Conservation (phyloP, 2,888 invertebrate species). For the Diloba caeruleocephala region DNA sequence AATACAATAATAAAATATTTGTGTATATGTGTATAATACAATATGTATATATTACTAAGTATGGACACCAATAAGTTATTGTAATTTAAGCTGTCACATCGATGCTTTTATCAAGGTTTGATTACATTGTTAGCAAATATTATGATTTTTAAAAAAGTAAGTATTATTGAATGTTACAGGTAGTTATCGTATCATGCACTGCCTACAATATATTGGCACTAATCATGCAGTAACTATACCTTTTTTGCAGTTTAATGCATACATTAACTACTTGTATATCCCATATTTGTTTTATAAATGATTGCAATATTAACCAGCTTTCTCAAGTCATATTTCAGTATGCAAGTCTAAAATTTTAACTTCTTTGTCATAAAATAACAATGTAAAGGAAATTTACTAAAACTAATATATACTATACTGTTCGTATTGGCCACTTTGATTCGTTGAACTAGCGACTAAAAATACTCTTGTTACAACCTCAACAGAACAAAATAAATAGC, state of each 20-base stretch:
- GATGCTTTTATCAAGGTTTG: conserved; percentile 6
- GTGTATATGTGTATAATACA: conserved; percentile 44
- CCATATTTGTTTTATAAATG: too few species aligned
- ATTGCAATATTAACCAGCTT: too few species aligned
- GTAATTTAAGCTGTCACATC: conserved; percentile 24
- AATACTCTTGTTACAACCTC: conserved; percentile 14
- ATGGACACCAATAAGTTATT: conserved; percentile 34
- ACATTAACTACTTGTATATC: conserved; percentile 31
- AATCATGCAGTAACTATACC: conserved; percentile 23
- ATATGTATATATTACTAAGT: conserved; percentile 28
- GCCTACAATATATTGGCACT: too few species aligned
- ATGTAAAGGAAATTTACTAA: conserved; percentile 11
- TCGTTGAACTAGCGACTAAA: conserved; percentile 55
- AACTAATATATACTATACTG: conserved; percentile 38
- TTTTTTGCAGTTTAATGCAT: conserved; percentile 15
- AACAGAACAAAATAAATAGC: conserved; percentile 14
- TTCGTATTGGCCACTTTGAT: conserved; percentile 56
- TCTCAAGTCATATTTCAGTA: conserved; percentile 18
- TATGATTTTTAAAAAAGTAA: too few species aligned
- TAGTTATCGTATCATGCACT: too few species aligned
- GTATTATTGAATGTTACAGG: too few species aligned
- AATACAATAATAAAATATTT: conserved; percentile 52
- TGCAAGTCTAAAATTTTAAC: conserved; percentile 7
- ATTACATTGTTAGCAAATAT: too few species aligned
- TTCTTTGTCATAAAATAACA: conserved; percentile 32